Conservation (phyloP, 92 coral and sea anemone species). For the Zoanthus solanderi region DNA sequence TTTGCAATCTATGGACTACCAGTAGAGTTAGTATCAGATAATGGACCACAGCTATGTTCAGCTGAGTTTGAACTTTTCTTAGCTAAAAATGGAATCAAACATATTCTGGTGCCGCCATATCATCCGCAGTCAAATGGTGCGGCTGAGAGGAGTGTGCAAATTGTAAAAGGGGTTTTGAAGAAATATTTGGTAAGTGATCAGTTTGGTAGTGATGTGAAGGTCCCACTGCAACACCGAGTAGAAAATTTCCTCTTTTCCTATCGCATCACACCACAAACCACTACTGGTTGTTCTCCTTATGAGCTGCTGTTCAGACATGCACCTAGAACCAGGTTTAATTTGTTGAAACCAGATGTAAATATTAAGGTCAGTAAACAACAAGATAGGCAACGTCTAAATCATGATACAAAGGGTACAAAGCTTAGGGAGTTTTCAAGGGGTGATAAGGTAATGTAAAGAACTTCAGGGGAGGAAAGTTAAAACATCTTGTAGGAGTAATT, state of each 20-base stretch:
- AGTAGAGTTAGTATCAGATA: background rate
- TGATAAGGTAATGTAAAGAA: background rate
- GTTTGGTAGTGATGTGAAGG: conserved; percentile 43
- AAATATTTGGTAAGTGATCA: background rate
- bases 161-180: conserved; percentile 34
- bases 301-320: conserved; percentile 23
- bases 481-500: conserved; percentile 2
- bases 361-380: no score
- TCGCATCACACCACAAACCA: conserved; percentile 55
- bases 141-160: no score
- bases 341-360: background rate
- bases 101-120: conserved; percentile 41
- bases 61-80: conserved; percentile 47
- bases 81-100: background rate
- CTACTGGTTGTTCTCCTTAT: conserved; percentile 43
- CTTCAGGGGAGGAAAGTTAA: conserved; percentile 1
- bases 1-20: conserved; percentile 54
- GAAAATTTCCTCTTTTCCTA: conserved; percentile 51
- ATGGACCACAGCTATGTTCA: conserved; percentile 56
- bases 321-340: background rate
- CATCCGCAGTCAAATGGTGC: background rate
- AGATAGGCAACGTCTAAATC: no score
- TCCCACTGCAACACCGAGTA: conserved; percentile 52
- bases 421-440: conserved; percentile 5
- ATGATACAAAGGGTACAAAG: background rate